These are phyloP conservation scores for Hepsetus odoe DNA, from an alignment of 2,113 vertebrate genomes.

Conservation along the genomic window DNA sequence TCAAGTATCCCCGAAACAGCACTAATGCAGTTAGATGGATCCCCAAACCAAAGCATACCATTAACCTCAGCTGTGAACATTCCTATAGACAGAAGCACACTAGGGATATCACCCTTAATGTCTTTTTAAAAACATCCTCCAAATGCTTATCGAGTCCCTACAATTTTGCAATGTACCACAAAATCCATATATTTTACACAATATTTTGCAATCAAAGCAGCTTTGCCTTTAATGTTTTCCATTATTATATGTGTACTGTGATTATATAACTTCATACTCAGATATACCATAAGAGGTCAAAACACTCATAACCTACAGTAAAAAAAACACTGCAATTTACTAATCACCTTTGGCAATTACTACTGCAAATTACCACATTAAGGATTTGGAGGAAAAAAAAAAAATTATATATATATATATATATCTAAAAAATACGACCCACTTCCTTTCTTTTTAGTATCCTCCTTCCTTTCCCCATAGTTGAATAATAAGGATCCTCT, in stretches of 20 bases:
- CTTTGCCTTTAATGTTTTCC: too few species aligned
- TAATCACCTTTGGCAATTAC: background rate
- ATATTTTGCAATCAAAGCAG: too few species aligned
- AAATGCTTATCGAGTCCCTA: background rate
- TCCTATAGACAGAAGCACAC: slow-evolving; percentile 17
- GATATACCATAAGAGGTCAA: too few species aligned
- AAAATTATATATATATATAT: too few species aligned
- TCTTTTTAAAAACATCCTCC: background rate
- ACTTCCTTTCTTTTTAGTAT: background rate
- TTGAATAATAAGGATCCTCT: slow-evolving; percentile 42
- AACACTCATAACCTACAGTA: too few species aligned
- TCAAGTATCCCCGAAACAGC: slow-evolving; percentile 28
- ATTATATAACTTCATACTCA: too few species aligned
- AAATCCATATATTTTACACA: too few species aligned
- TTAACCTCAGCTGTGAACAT: slow-evolving; percentile 2
- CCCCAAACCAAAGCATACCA: slow-evolving; percentile 4
- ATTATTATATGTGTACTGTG: too few species aligned
- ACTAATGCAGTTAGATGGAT: slow-evolving; percentile 21
- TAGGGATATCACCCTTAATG: background rate
- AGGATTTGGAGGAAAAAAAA: too few species aligned
- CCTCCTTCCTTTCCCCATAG: background rate
- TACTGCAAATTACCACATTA: background rate
- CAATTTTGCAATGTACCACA: too few species aligned
- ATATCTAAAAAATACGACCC: background rate
- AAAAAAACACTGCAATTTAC: too few species aligned